These are phyloP conservation scores for Myrmophylax atrothorax DNA, from an alignment of 2,113 vertebrate genomes.

Conservation along the genomic window DNA sequence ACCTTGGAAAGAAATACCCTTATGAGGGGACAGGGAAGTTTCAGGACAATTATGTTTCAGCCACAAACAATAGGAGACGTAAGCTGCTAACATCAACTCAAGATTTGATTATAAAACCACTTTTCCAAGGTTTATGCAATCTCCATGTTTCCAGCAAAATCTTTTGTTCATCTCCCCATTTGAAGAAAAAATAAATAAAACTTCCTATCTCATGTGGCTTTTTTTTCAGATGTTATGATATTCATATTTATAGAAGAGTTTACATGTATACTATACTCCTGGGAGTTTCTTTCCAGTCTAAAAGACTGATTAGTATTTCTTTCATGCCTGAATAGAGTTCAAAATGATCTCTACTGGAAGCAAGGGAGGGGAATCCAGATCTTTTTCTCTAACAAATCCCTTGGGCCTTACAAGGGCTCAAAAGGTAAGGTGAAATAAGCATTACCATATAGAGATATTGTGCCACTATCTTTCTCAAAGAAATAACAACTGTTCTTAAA, in stretches of 20 bases:
- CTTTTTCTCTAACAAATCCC: constrained; percentile 29
- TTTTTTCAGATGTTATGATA: not conserved
- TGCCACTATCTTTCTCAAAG: not conserved
- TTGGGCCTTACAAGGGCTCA: not conserved
- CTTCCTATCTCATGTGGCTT: not conserved
- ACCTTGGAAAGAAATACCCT: not conserved
- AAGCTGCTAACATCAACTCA: not conserved
- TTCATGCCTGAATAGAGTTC: constrained; percentile 25
- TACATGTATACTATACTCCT: not conserved
- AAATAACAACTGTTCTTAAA: not conserved
- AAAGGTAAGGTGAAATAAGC: not conserved
- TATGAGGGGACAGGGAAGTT: not conserved
- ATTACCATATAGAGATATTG: not conserved
- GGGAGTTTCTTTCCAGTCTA: not conserved
- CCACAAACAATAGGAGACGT: not conserved
- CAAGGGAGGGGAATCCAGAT: not conserved
- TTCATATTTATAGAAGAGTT: constrained; percentile 37
- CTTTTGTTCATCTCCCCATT: not conserved
- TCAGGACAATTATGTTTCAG: not conserved
- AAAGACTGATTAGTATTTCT: constrained; percentile 53
- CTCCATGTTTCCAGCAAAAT: not conserved
- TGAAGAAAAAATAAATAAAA: constrained; percentile 7
- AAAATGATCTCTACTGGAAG: constrained; percentile 14
- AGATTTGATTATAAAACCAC: not conserved
- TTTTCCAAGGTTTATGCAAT: not conserved